phyloP scores from a whole-genome alignment of 2,888 invertebrate genomes.

The Molorchus minor region DNA sequence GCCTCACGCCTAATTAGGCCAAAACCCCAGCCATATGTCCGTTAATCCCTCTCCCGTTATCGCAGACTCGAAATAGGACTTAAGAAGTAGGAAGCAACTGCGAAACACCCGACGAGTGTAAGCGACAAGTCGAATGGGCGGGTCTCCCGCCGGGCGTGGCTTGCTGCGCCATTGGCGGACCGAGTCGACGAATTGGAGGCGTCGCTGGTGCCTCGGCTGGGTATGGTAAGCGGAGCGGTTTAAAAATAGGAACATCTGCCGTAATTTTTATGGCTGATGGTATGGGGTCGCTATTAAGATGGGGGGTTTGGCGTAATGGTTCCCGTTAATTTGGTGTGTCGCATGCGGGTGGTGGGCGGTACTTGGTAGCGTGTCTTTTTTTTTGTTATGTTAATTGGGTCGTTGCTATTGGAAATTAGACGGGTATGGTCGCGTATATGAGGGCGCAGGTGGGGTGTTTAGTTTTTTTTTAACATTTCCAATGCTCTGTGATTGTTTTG shows the following conservation, averaged over 20 bases:
- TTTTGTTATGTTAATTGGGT: slow-evolving; percentile 34
- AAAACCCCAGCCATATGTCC: too few species aligned
- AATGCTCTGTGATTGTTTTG: too few species aligned
- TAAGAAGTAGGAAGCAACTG: slow-evolving; percentile 1
- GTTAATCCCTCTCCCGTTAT: background rate
- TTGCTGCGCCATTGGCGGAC: slow-evolving; percentile 31
- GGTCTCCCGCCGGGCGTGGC: slow-evolving; percentile 36
- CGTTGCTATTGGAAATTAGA: too few species aligned
- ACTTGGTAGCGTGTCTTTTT: too few species aligned
- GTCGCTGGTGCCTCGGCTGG: slow-evolving; percentile 38
- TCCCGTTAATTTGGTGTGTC: slow-evolving; percentile 13
- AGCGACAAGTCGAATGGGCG: slow-evolving; percentile 4
- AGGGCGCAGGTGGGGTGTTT: too few species aligned
- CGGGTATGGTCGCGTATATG: too few species aligned
- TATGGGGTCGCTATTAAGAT: slow-evolving; percentile 41
- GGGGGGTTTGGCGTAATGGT: slow-evolving; percentile 33
- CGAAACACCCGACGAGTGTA: background rate
- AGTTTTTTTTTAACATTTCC: too few species aligned
- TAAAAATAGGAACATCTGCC: slow-evolving; percentile 39
- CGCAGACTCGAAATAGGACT: slow-evolving; percentile 6
- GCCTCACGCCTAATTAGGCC: too few species aligned
- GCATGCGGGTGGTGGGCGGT: slow-evolving; percentile 29
- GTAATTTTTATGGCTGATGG: slow-evolving; percentile 41
- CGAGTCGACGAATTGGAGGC: slow-evolving; percentile 26
- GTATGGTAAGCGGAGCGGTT: slow-evolving; percentile 32